Evolutionary conservation across 1,140 invertebrate genomes (phyloP).

Genomic region (Rhyzopertha dominica): DNA sequence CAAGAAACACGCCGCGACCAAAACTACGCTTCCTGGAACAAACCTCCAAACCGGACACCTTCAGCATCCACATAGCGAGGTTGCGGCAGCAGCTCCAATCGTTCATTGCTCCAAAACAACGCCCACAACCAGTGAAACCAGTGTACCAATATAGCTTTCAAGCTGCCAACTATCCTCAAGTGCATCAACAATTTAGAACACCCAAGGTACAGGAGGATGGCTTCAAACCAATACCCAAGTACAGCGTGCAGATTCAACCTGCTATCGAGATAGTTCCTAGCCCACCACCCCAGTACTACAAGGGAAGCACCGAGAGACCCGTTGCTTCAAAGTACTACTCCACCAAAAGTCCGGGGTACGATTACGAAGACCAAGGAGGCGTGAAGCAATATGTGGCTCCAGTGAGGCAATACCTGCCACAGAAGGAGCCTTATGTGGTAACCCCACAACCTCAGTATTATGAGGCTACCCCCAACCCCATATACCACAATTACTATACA

Average conservation of each 20-base stretch:
- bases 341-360: constrained; percentile 37
- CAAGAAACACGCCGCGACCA: constrained; percentile 40
- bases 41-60: constrained; percentile 33
- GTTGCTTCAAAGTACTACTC: constrained; percentile 31
- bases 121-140: constrained; percentile 47
- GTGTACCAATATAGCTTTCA: constrained; percentile 58
- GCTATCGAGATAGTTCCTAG: constrained; percentile 38
- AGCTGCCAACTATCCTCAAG: constrained; percentile 49
- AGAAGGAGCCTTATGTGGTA: background rate
- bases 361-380: constrained; percentile 26
- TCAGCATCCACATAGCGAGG: constrained; percentile 41
- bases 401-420: too few relatives aligned
- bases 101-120: constrained; percentile 48
- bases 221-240: constrained; percentile 59
- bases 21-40: constrained; percentile 27
- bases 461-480: constrained; percentile 56
- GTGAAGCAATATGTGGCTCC: too few relatives aligned
- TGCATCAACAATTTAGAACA: constrained; percentile 46
- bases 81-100: constrained; percentile 42
- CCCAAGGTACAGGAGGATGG: constrained; percentile 51
- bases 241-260: constrained; percentile 50
- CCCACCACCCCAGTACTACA: constrained; percentile 21
- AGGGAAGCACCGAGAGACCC: constrained; percentile 45
- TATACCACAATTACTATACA: constrained; percentile 62
- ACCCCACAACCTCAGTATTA: constrained; percentile 29